Percentiles rank a stretch among this genome's conserved stretches.
Evolutionary conservation across 2,888 invertebrate species (phyloP).

Genomic region (Hipparchia semele): DNA sequence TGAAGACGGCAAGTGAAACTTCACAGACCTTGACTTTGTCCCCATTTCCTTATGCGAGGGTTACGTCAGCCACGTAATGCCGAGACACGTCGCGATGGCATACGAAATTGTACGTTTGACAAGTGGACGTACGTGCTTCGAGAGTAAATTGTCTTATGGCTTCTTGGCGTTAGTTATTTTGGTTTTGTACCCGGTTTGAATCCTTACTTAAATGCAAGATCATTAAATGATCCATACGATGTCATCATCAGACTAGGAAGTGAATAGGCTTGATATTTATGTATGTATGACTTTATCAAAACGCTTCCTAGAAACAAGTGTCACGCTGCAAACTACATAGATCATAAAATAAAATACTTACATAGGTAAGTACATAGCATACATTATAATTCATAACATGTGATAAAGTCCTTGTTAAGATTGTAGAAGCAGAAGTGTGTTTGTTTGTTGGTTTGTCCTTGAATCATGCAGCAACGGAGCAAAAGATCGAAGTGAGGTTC

Average conservation of each 20-base stretch:
- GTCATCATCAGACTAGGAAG: not conserved
- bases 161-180: slow-evolving; percentile 4
- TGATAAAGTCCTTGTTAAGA: too few species aligned
- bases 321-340: too few species aligned
- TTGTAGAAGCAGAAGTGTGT: too few species aligned
- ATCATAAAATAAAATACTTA: too few species aligned
- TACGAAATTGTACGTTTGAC: slow-evolving; percentile 53
- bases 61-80: slow-evolving; percentile 61
- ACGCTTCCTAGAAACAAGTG: too few species aligned
- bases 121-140: slow-evolving; percentile 36
- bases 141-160: slow-evolving; percentile 21
- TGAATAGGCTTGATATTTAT: not conserved
- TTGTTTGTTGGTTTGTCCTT: too few species aligned
- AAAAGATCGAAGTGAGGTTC: too few species aligned
- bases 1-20: slow-evolving; percentile 54
- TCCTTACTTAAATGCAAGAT: not conserved
- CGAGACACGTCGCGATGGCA: slow-evolving; percentile 57
- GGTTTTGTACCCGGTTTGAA: not conserved
- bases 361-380: too few species aligned
- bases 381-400: too few species aligned
- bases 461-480: too few species aligned
- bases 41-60: slow-evolving; percentile 53
- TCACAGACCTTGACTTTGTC: slow-evolving; percentile 68
- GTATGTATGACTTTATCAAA: too few species aligned
- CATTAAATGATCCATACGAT: not conserved